Evolutionary conservation across 2,113 vertebrate species (phyloP), one percentile per base, ranked within the genome.

Genomic region (Labeo catla): DNA sequence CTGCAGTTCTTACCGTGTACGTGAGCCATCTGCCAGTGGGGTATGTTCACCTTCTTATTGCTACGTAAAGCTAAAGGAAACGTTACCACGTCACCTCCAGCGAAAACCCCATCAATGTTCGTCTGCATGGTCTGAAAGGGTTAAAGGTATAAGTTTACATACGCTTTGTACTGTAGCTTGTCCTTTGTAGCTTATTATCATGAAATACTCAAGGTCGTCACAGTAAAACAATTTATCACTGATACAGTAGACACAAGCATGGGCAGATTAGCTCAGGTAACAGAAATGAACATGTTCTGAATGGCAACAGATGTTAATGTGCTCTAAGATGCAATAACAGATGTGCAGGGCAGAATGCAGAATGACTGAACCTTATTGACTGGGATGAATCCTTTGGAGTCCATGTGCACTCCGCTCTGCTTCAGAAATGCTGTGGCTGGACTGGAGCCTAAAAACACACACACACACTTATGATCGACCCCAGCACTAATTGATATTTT

Each of bases 21-120:
- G 13, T 99, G 98, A 59, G 98, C 98, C 97, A 99, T 99, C 93
- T 99, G 98, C 98, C 98, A 99, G 92, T 99, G 97, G 73, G 98
- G 97, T 81, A 99, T 95, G 50, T 99, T 99, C 91, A 97, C 97
- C 92, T 97, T 99, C 94, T 98, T 98, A 85, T 97, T 98, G 89
- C 96, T 97, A 81, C 98, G 96, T 76, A 96, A 92, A 4, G 94
- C 93, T 84, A 99, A 91, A 0, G 98, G 98, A 91, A 99, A 99
- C 0, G 89, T 95, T 86, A 98, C 96, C 0, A 96, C 95, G 0
- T 99, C 98, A 0, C 98, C 98, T 0, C 97, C 98, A 0, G 98
- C 98, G 2, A 97, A 99, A 80, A 99, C 96, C 0, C 97, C 97
- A 0, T 98, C 96, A 47, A 96, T 68, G 10, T 95, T 99, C 36